Percentiles rank a stretch among this genome's conserved stretches.
Conservation (phyloP, 2,888 invertebrate genomes). For the Belgica antarctica region DNA sequence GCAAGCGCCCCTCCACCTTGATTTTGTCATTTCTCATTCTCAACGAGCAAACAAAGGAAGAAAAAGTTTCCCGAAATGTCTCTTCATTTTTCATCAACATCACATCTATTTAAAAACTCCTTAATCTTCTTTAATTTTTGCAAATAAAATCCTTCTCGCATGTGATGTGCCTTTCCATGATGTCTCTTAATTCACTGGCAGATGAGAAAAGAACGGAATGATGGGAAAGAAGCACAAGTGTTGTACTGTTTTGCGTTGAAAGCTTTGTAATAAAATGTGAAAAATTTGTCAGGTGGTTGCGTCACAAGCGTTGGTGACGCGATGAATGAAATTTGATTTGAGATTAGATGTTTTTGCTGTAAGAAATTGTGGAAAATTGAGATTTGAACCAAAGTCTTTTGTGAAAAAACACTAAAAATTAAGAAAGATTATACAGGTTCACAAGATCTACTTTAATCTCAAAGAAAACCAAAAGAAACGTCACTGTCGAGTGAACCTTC, state of each 20-base stretch:
- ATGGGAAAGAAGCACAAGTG: no score
- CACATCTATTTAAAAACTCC: slow-evolving; percentile 5
- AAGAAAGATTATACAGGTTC: no score
- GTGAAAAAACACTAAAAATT: no score
- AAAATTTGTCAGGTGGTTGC: neutral
- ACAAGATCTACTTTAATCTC: no score
- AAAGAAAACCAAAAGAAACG: no score
- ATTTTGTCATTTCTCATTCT: neutral
- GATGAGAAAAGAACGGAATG: no score
- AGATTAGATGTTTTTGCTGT: no score
- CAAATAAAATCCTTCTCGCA: neutral
- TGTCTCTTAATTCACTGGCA: neutral
- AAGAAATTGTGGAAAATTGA: no score
- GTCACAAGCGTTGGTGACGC: no score
- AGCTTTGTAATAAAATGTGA: neutral
- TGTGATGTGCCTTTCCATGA: neutral
- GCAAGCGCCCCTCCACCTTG: neutral
- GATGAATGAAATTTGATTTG: no score
- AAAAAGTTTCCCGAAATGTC: neutral
- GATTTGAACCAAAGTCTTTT: no score
- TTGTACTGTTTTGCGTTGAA: neutral
- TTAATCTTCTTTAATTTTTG: slow-evolving; percentile 1
- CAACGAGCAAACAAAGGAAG: neutral
- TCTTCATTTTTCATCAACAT: neutral
- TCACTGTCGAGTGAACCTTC: no score